Evolutionary conservation across 2,113 vertebrate genomes (phyloP), one percentile per base, ranked within the genome.

Genomic region (Centropus unirufus): DNA sequence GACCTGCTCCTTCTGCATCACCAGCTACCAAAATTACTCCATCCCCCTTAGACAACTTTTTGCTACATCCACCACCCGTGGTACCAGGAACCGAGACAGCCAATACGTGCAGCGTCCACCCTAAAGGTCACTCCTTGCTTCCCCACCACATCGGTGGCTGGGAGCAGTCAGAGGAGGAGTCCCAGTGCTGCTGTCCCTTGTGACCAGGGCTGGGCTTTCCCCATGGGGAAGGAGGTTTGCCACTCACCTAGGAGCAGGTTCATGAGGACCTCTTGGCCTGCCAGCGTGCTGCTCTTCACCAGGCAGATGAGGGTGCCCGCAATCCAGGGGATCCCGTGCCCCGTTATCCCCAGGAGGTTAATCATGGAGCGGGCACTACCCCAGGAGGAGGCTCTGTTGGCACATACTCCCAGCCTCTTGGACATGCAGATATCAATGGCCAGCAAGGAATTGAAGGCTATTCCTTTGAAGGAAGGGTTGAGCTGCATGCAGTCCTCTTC

Each of bases 401-500:
- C 99, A 11, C 99, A 99, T 67, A 99, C 99, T 2, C 99, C 99
- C 96, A 99, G 98, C 84, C 99, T 96, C 97, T 99, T 99, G 97
- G 99, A 99, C 97, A 99, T 97, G 90, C 98, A 98, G 97, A 99
- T 99, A 81, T 99, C 99, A 18, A 99, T 99, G 97, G 99, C 99
- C 96, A 99, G 98, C 82, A 99, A 97, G 12, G 99, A 98, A 97
- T 98, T 99, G 93, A 99, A 98, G 58, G 99, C 99, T 14, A 99
- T 99, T 55, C 98, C 99, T 95, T 98, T 98, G 97, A 99, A 99
- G 29, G 99, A 99, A 17, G 99, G 99, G 97, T 99, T 99, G 66
- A 99, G 98, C 98, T 98, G 99, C 99, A 99, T 99, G 95, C 99
- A 99, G 97, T 99, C 99, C 87, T 99, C 99, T 79, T 99, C 99